Evolutionary conservation across 2,113 vertebrate species (phyloP).

Genomic region (Antigone vipio): DNA sequence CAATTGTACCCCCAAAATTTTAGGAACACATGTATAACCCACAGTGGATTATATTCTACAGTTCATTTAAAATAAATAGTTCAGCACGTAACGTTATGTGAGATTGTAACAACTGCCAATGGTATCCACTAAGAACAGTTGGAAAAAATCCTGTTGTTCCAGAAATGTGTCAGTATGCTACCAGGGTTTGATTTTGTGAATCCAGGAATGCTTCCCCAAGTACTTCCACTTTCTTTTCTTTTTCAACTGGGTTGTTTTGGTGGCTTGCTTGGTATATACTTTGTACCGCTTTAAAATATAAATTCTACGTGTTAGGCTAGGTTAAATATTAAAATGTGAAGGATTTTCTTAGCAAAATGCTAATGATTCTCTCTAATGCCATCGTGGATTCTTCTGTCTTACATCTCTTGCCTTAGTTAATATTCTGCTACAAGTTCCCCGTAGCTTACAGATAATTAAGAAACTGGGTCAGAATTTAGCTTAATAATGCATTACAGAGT

Average conservation of each 20-base stretch:
- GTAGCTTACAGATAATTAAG: constrained; percentile 63
- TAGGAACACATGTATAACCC: background rate
- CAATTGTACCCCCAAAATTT: accelerated
- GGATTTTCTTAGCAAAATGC: constrained; percentile 8
- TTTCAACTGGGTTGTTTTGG: background rate
- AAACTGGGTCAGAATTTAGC: constrained; percentile 65
- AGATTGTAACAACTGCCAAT: background rate
- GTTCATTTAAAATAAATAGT: background rate
- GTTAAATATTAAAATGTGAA: background rate
- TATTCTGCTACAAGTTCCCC: constrained; percentile 44
- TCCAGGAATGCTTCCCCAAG: background rate
- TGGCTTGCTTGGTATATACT: background rate
- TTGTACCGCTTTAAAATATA: background rate
- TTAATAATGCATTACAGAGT: constrained; percentile 58
- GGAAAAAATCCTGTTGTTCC: background rate
- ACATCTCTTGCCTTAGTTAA: constrained; percentile 41
- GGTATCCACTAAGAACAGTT: background rate
- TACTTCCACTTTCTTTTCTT: background rate
- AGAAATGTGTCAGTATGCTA: background rate
- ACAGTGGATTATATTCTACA: background rate
- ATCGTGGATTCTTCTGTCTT: background rate
- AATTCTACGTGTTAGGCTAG: background rate
- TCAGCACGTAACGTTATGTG: background rate
- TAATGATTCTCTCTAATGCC: background rate
- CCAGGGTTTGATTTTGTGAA: background rate